Conservation (phyloP, 2,113 vertebrate species). For the Hippocampus guttulatus region DNA sequence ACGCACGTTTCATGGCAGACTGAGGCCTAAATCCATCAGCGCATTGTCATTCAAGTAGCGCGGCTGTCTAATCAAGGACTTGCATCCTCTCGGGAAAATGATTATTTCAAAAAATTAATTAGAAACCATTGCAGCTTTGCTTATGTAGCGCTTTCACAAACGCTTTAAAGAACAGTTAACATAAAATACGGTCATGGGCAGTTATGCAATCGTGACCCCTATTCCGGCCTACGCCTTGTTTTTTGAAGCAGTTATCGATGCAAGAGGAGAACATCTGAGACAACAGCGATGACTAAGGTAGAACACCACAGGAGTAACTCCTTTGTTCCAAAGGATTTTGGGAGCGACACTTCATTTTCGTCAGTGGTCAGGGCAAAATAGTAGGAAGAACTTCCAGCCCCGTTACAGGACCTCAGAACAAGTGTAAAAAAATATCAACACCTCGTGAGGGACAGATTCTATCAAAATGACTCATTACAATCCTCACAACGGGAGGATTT, state of each 20-base stretch:
- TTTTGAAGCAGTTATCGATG: neutral
- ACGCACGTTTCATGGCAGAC: constrained; percentile 54
- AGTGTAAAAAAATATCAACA: neutral
- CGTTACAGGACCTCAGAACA: neutral
- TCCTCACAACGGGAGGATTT: neutral
- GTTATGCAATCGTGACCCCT: too few relatives aligned
- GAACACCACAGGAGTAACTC: neutral
- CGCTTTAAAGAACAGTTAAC: too few relatives aligned
- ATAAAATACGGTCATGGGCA: too few relatives aligned
- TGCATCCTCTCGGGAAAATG: constrained; percentile 48
- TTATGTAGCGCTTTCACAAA: neutral
- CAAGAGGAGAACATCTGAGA: neutral
- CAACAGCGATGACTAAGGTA: neutral
- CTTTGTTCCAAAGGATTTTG: neutral
- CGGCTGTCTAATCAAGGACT: constrained; percentile 61
- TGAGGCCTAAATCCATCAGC: constrained; percentile 52
- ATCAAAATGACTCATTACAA: constrained; percentile 1
- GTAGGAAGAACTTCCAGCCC: neutral
- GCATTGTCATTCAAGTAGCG: constrained; percentile 60
- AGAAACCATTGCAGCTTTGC: too few relatives aligned
- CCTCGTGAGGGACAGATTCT: neutral
- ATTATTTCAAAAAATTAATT: neutral
- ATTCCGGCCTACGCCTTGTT: too few relatives aligned
- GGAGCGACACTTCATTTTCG: neutral
- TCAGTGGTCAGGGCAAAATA: neutral